Conservation (phyloP, 2,113 vertebrate genomes). For the Microtus ochrogaster region DNA sequence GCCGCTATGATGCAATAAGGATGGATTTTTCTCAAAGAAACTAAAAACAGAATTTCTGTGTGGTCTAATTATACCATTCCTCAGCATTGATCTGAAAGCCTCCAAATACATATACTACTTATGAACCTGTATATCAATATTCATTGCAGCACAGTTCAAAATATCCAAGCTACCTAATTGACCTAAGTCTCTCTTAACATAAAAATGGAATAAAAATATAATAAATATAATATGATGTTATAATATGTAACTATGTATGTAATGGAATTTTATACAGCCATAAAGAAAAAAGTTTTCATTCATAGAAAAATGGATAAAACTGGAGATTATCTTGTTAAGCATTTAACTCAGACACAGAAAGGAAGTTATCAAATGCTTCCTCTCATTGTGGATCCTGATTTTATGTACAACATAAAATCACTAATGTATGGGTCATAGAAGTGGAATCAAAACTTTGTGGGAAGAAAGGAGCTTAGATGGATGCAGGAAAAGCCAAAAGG, state of each 20-base stretch:
- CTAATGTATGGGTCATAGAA: not conserved
- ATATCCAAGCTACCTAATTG: not conserved
- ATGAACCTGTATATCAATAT: not conserved
- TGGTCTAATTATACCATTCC: not conserved
- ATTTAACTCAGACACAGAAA: not conserved
- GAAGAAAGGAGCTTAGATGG: not conserved
- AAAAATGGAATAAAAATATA: not conserved
- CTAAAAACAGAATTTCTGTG: not conserved
- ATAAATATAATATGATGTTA: not conserved
- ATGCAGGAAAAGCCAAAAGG: not conserved
- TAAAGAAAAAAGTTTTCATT: not conserved
- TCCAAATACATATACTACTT: not conserved
- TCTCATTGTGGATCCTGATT: not conserved
- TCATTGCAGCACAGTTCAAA: not conserved
- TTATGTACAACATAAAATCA: not conserved
- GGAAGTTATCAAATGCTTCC: not conserved
- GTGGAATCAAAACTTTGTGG: not conserved
- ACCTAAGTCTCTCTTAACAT: not conserved
- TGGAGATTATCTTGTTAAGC: not conserved
- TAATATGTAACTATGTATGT: not conserved
- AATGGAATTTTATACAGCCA: not conserved
- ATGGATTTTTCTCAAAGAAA: not conserved
- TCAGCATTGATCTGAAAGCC: not conserved
- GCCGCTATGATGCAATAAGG: not conserved
- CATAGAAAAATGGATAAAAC: not conserved